phyloP scores from a whole-genome alignment of 1,140 invertebrate species.

The Ceratitis capitata region DNA sequence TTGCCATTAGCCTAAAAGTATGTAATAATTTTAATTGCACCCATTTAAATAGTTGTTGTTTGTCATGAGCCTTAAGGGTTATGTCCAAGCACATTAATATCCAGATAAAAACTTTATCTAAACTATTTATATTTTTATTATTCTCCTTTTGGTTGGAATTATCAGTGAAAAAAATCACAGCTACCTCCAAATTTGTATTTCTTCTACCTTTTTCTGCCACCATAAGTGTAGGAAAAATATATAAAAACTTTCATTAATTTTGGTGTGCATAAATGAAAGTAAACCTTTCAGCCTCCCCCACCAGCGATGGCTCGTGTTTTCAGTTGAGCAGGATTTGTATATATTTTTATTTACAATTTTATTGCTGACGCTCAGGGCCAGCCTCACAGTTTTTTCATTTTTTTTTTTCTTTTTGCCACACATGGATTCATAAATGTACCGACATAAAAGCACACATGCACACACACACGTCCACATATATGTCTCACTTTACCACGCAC shows the following conservation, averaged over 20 bases:
- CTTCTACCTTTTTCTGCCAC: no score
- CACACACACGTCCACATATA: not conserved
- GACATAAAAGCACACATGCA: not conserved
- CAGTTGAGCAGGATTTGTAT: not conserved
- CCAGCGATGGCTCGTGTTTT: not conserved
- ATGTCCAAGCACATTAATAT: no score
- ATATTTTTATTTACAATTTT: constrained; percentile 14
- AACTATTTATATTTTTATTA: no score
- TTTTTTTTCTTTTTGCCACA: no score
- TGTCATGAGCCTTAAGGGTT: no score
- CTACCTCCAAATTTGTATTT: no score
- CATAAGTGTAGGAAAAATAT: no score
- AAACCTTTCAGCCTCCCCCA: not conserved
- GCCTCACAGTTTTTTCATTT: not conserved
- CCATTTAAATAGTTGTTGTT: not conserved
- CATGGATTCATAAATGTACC: not conserved
- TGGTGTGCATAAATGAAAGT: no score
- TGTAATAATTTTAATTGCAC: not conserved
- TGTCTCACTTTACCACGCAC: not conserved
- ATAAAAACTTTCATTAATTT: no score
- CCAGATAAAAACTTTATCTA: no score
- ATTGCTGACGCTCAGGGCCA: not conserved
- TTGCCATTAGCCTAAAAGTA: not conserved
- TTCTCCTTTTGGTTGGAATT: no score
- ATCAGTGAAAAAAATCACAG: no score